Conservation (phyloP, 2,888 invertebrate species). For the Himalopsyche kuldschensis region DNA sequence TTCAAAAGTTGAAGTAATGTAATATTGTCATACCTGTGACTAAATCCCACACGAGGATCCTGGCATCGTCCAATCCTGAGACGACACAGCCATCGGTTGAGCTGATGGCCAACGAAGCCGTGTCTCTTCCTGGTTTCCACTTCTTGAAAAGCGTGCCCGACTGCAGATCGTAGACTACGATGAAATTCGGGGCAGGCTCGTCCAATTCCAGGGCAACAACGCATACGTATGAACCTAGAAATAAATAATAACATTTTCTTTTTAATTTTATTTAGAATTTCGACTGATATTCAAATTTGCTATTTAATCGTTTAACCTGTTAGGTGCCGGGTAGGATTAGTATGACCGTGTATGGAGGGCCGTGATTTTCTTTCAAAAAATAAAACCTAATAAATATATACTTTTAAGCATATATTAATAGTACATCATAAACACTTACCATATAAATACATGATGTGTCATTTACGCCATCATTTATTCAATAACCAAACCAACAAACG, state of each 20-base stretch:
- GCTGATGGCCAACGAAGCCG: constrained; percentile 83
- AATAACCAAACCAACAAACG: no score
- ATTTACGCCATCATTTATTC: no score
- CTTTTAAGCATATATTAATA: no score
- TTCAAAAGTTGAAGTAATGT: not conserved
- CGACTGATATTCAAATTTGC: no score
- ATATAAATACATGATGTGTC: no score
- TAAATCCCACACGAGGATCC: constrained; percentile 84
- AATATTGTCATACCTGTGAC: constrained; percentile 65
- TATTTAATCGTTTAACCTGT: no score
- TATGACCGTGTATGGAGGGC: no score
- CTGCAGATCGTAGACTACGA: constrained; percentile 87
- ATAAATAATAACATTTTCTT: constrained; percentile 4
- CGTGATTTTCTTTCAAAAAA: no score
- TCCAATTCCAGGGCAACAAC: constrained; percentile 63
- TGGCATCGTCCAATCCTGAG: constrained; percentile 79
- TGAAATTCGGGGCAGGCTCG: constrained; percentile 83
- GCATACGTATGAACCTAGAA: constrained; percentile 69
- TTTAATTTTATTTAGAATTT: no score
- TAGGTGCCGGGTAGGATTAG: no score
- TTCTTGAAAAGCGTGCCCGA: constrained; percentile 90
- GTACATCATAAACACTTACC: no score
- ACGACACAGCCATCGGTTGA: constrained; percentile 82
- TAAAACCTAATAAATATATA: no score
- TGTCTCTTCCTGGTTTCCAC: constrained; percentile 85